phyloP scores from a whole-genome alignment of 64 coral and sea anemone genomes.

The Porites lutea region DNA sequence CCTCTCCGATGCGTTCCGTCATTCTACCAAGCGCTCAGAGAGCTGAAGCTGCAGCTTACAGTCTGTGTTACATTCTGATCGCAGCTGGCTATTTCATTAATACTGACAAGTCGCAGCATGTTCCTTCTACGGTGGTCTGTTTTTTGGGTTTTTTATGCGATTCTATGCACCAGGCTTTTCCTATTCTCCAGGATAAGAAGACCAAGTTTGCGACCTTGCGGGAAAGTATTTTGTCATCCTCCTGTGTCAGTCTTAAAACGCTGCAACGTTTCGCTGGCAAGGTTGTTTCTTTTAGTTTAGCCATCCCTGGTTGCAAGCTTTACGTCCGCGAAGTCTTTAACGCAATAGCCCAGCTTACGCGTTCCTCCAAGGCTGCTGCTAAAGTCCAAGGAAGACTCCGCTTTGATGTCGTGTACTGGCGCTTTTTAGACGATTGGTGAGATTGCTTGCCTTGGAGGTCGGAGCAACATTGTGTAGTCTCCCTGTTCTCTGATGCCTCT shows the following conservation, averaged over 20 bases:
- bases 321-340: conserved; percentile 8
- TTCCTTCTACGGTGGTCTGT: not conserved
- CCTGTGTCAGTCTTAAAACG: no score
- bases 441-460: conserved; percentile 18
- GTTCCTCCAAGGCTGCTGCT: not conserved
- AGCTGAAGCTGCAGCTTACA: not conserved
- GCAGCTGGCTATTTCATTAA: not conserved
- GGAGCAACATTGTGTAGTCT: conserved; percentile 18
- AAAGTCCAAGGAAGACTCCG: not conserved
- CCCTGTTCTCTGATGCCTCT: no score
- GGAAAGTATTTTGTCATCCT: no score
- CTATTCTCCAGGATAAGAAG: no score
- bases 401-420: conserved; percentile 15
- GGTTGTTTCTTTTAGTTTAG: conserved; percentile 31
- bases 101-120: not conserved
- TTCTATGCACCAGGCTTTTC: no score
- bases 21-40: not conserved
- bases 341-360: not conserved
- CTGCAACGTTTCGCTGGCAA: conserved; percentile 20
- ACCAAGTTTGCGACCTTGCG: no score
- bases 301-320: conserved; percentile 34
- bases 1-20: no score
- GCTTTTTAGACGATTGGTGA: conserved; percentile 56
- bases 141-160: no score
- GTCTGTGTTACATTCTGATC: conserved; percentile 1